These are phyloP conservation scores for Pseudoips prasinana DNA, from an alignment of 2,888 invertebrate genomes.

Conservation along the genomic window DNA sequence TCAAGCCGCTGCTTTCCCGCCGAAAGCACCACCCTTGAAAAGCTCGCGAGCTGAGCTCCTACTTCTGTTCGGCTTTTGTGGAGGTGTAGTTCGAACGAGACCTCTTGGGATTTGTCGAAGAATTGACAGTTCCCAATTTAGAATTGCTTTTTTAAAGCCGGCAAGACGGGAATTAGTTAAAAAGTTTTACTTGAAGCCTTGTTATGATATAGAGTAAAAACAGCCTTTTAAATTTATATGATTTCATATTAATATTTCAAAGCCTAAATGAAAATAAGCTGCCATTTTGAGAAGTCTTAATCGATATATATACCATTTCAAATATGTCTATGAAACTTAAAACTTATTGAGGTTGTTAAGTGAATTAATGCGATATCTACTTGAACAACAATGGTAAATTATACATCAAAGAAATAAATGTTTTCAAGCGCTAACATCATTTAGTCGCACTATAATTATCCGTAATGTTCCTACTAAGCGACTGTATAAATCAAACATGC, in stretches of 20 bases:
- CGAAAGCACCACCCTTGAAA: constrained; percentile 82
- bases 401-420: constrained; percentile 10
- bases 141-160: constrained; percentile 50
- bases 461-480: constrained; percentile 81
- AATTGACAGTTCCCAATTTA: constrained; percentile 75
- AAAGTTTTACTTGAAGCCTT: constrained; percentile 1
- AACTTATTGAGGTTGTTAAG: too few relatives aligned
- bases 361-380: too few relatives aligned
- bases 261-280: too few relatives aligned
- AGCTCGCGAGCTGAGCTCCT: constrained; percentile 81
- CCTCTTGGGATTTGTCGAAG: constrained; percentile 77
- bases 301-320: too few relatives aligned
- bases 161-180: constrained; percentile 22
- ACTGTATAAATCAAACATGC: constrained; percentile 81
- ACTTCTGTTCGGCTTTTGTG: constrained; percentile 82
- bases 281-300: too few relatives aligned
- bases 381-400: too few relatives aligned
- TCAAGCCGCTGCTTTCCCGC: constrained; percentile 74
- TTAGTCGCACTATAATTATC: constrained; percentile 73
- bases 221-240: too few relatives aligned
- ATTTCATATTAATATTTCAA: too few relatives aligned
- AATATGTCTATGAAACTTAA: too few relatives aligned
- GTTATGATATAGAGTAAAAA: too few relatives aligned
- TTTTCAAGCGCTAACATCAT: constrained; percentile 57
- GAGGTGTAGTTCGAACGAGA: constrained; percentile 73